Evolutionary conservation across 2,797 vertebrate species (phyloP).

Genomic region (Adrianichthys oophorus): DNA sequence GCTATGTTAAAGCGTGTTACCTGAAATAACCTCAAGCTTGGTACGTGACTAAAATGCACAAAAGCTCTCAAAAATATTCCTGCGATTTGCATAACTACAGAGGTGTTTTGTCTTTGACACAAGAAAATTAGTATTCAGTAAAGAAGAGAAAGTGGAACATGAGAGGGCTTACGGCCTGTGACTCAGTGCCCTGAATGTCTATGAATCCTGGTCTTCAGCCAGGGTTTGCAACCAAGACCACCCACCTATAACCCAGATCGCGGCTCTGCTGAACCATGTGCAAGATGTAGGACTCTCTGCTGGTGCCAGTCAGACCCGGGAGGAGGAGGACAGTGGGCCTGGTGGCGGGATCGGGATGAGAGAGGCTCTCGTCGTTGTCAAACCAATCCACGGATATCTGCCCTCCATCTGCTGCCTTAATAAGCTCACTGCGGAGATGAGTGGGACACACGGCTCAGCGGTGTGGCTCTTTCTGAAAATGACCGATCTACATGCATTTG

Average conservation of each 20-base stretch:
- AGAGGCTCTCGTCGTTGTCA: slow-evolving; percentile 87
- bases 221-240: slow-evolving; percentile 46
- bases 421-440: slow-evolving; percentile 88
- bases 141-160: slow-evolving; percentile 21
- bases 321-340: slow-evolving; percentile 92
- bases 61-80: neutral
- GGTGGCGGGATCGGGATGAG: slow-evolving; percentile 81
- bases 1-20: slow-evolving; percentile 45
- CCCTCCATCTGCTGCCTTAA: slow-evolving; percentile 96
- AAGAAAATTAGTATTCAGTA: slow-evolving; percentile 1
- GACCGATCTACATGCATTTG: slow-evolving; percentile 2
- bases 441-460: slow-evolving; percentile 39
- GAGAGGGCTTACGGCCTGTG: slow-evolving; percentile 16
- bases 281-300: slow-evolving; percentile 97
- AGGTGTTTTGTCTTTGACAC: slow-evolving; percentile 1
- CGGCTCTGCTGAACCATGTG: slow-evolving; percentile 97
- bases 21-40: slow-evolving; percentile 38
- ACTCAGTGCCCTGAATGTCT: slow-evolving; percentile 32
- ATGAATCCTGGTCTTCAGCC: slow-evolving; percentile 24
- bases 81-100: neutral
- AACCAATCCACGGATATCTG: slow-evolving; percentile 99
- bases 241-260: slow-evolving; percentile 93
- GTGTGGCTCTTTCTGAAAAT: slow-evolving; percentile 19
- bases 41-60: slow-evolving; percentile 28
- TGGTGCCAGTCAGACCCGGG: slow-evolving; percentile 96